Base-by-base conservation (phyloP, 2,113 vertebrate genomes). In the Bufo bufo region DNA sequence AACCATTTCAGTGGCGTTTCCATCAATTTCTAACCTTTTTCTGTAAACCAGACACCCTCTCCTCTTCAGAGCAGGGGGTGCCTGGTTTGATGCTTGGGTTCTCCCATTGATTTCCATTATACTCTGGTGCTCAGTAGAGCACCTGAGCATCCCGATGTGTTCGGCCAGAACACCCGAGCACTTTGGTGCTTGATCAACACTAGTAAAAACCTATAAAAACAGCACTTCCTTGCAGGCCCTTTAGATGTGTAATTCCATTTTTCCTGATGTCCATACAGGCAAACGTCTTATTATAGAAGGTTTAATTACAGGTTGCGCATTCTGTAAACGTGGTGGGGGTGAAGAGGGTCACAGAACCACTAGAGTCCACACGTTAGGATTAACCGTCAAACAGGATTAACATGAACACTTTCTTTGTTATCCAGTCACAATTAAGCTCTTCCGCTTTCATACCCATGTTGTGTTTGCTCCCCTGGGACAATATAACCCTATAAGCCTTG, bases 401-500 rank as follows among this genome's bases (percentile, higher is more conserved):
- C 4, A 5, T 50, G 12, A 49, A 66, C 61, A 49, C 66, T 23
- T 83, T 66, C 14, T 69, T 14, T 69, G 20, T 71, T 52, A 84
- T 10, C 14, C 14, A 16, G 47, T 54, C 49, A 33, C 33, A 49
- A 82, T 66, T 50, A 82, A 23, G 61, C 43, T 50, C 10, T 82
- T 82, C 19, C 19, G 50, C 59, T 66, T 82, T 49, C 58, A 63
- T 19, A 65, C 65, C 45, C 59, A 20, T 82, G 16, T 82, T 82
- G n/a, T 82, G 43, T 66, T 66, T 66, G 61, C 19, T 65, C 61
- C 47, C 59, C 47, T 45, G 61, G 61, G 63, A 71, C 4, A 69
- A 33, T 54, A 33, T 84, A 71, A 71, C 69, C n/a, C 63, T 84
- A 71, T 82, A 65, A 65, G 61, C 81, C 61, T 14, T 66, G 19